Evolutionary conservation across 2,113 vertebrate genomes (phyloP).

Genomic region (Pantherophis guttatus): DNA sequence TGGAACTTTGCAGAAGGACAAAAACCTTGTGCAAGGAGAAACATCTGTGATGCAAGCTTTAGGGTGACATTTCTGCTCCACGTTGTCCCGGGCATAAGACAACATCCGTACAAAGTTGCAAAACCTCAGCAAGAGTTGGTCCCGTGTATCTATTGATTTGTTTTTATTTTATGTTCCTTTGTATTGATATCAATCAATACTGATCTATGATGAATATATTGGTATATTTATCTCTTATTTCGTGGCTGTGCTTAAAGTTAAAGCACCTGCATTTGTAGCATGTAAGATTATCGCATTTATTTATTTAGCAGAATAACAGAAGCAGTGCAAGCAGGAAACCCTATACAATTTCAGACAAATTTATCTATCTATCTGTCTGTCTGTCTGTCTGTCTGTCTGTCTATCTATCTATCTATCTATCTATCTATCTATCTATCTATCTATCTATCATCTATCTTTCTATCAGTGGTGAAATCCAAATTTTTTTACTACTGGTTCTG

Average conservation of each 20-base stretch:
- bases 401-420: no score
- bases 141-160: neutral
- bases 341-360: neutral
- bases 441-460: no score
- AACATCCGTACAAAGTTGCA: neutral
- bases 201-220: neutral
- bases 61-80: neutral
- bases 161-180: neutral
- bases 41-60: neutral
- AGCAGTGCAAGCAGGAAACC: neutral
- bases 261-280: neutral
- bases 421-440: no score
- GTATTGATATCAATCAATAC: neutral
- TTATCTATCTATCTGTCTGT: no score
- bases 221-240: neutral
- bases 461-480: no score
- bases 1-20: neutral
- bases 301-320: neutral
- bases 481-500: no score
- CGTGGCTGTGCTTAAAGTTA: neutral
- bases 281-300: neutral
- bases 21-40: slow-evolving; percentile 32
- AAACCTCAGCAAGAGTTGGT: neutral
- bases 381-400: rapidly evolving
- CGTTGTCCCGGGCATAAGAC: neutral